Conservation (phyloP, 2,113 vertebrate genomes). For the Halcyon senegalensis region DNA sequence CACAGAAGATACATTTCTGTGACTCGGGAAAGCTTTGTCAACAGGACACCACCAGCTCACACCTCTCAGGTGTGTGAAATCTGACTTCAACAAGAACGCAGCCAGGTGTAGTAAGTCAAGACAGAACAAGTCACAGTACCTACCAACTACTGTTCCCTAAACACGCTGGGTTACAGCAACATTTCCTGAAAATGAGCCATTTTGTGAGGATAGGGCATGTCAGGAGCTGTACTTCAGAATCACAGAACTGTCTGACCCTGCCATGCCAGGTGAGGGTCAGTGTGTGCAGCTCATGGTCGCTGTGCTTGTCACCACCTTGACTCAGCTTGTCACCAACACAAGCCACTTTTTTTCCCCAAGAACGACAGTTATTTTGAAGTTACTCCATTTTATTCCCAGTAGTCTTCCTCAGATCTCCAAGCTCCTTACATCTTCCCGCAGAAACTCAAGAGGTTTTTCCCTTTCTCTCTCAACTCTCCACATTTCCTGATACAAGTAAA, state of each 20-base stretch:
- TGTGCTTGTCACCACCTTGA: too few species aligned
- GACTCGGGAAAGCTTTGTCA: neutral
- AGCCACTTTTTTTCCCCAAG: neutral
- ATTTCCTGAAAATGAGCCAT: neutral
- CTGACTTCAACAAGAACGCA: neutral
- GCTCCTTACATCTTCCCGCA: neutral
- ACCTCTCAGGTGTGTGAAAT: neutral
- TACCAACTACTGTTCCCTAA: neutral
- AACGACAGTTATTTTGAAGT: neutral
- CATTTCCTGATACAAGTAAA: neutral
- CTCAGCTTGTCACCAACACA: neutral
- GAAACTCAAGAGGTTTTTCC: neutral
- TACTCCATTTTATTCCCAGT: neutral
- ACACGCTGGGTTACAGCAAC: neutral
- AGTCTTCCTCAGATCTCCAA: neutral
- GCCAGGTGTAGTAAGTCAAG: neutral
- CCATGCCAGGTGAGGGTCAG: neutral
- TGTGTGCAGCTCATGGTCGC: accelerated
- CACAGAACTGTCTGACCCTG: neutral
- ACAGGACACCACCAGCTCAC: neutral
- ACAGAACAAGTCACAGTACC: neutral
- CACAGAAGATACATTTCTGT: neutral
- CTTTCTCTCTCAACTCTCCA: neutral
- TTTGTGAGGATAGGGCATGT: neutral
- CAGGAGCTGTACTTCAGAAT: neutral